phyloP scores from a whole-genome alignment of 1,140 invertebrate species.

The Drosophila lowei region DNA sequence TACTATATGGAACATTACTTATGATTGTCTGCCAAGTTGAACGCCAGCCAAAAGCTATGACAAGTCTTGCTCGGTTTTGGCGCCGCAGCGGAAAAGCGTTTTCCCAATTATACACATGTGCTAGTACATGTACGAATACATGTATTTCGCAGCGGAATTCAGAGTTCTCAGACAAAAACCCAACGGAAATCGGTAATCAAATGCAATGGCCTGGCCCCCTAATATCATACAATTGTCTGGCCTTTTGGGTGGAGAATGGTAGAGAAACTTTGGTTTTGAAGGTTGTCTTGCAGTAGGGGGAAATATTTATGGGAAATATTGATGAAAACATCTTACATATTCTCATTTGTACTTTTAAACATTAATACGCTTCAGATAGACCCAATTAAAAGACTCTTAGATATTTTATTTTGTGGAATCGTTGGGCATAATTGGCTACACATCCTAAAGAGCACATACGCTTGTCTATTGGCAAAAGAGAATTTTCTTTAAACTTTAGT shows the following conservation, averaged over 20 bases:
- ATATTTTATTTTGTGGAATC: conserved; percentile 4
- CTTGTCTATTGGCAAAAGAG: conserved; percentile 16
- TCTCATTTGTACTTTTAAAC: no score
- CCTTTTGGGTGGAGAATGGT: conserved; percentile 15
- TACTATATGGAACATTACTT: conserved; percentile 53
- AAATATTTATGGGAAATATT: background rate
- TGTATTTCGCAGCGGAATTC: conserved; percentile 11
- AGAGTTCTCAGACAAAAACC: conserved; percentile 18
- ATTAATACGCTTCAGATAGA: no score
- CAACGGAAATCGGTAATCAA: conserved; percentile 51
- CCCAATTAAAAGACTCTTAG: no score
- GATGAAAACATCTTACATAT: no score
- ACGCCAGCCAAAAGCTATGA: conserved; percentile 63
- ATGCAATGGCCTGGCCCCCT: conserved; percentile 42
- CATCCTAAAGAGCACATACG: conserved; percentile 31
- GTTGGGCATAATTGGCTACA: no score
- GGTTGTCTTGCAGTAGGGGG: conserved; percentile 12
- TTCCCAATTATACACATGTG: conserved; percentile 29
- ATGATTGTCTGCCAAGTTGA: conserved; percentile 62
- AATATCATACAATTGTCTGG: conserved; percentile 42
- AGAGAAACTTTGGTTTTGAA: conserved; percentile 4
- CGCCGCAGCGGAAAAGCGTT: conserved; percentile 34
- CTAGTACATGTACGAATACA: conserved; percentile 8
- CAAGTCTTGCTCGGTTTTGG: conserved; percentile 30
- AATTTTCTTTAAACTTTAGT: conserved; percentile 27